These are phyloP conservation scores for Eufriesea mexicana DNA, from an alignment of 1,140 invertebrate species.

Conservation along the genomic window DNA sequence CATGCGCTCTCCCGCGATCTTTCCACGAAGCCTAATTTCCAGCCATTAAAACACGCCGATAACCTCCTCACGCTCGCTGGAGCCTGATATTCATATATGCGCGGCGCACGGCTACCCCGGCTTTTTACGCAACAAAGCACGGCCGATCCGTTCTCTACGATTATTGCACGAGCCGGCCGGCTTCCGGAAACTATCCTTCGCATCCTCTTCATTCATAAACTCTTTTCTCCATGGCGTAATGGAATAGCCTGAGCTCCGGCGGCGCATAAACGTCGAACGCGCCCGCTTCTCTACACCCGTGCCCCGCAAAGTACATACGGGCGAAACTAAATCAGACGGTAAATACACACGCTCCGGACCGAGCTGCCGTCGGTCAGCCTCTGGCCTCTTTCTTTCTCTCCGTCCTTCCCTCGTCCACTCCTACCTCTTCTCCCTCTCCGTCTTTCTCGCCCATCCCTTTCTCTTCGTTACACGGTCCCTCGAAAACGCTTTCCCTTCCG, in stretches of 20 bases:
- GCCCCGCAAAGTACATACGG: conserved; percentile 13
- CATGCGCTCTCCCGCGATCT: not conserved
- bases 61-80: conserved; percentile 44
- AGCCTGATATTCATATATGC: conserved; percentile 48
- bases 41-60: conserved; percentile 33
- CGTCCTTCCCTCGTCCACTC: not conserved
- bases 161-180: conserved; percentile 40
- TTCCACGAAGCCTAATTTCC: conserved; percentile 31
- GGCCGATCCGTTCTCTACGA: conserved; percentile 53
- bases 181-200: conserved; percentile 59
- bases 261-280: conserved; percentile 55
- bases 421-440: not conserved
- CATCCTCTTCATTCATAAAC: conserved; percentile 65
- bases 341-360: conserved; percentile 25
- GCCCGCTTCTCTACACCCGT: conserved; percentile 1
- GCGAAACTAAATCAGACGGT: conserved; percentile 59
- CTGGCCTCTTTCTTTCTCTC: not conserved
- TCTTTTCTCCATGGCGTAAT: conserved; percentile 52
- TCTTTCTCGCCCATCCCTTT: not conserved
- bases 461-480: not conserved
- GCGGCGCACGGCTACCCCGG: conserved; percentile 33
- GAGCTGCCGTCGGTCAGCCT: not conserved
- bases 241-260: conserved; percentile 42
- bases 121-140: conserved; percentile 42
- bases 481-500: conserved; percentile 38